Evolutionary conservation across 1,140 invertebrate species (phyloP), one percentile per base, ranked within the genome.

Genomic region (Caenorhabditis latens): DNA sequence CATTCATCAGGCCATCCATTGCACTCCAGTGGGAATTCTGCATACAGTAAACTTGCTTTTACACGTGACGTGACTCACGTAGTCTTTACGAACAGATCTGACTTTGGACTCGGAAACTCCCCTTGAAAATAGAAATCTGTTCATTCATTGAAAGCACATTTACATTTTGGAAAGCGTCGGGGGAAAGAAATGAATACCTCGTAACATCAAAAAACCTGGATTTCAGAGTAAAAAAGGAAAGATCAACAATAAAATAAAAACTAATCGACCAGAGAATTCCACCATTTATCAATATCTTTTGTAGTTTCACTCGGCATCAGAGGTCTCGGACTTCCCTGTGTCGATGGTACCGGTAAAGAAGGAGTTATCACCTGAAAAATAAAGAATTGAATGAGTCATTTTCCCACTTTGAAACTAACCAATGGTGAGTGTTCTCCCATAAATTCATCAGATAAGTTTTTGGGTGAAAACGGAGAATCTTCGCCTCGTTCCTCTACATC

Each of bases 401-500:
- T 14, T 0, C 55, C 43, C 0, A n/a, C n/a, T 1, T 11, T 8
- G 55, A 48, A 24, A 58, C 14, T 43, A 21, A 84, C 58, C 55
- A 63, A 58, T 84, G 55, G 58, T 48, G 55, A 61, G 48, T 61
- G 53, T 6, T 84, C 55, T 84, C 58, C 84, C 21, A 42, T 84
- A 11, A 65, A 63, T 40, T 48, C 57, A 67, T 50, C 57, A 40
- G 57, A 46, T 48, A 63, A 57, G 32, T 84, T 84, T 61, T 84
- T 84, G 55, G 86, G 82, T n/a, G 82, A 84, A 55, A 84, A 87
- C 16, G 55, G 75, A 40, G 32, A 48, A 50, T 87, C 86, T 55
- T 88, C 87, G 5, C 24, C 65, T 43, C 71, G 58, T 63, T 88
- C 84, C 32, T 88, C 87, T 16, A 85, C 83, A 1, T 88, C 87